Base-by-base conservation (phyloP, 2,113 vertebrate species). In the Lanius collurio region DNA sequence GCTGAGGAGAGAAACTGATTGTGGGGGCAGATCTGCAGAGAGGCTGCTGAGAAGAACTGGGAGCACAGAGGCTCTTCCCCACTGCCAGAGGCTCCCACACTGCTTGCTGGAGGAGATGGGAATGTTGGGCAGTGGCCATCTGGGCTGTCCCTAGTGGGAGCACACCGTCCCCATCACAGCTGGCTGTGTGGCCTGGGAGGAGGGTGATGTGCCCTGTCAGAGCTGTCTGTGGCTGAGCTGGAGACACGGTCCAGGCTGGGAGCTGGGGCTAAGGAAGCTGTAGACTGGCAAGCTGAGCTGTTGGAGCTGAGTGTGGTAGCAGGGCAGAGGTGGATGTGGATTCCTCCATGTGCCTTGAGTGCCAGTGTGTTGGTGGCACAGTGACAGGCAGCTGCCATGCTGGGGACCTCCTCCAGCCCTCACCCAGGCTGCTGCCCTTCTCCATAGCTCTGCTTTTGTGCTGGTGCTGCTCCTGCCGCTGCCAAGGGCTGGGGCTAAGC, bases 91-190 rank as follows among this genome's bases (percentile, higher is more conserved):
- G 44, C 49, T 93, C 44, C 64, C 24, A 12, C 1, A 2, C 23
- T 0, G 0, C 11, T 53, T 52, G 53, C 41, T 2, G 0, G 21
- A 53, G 53, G 2, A 1, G 47, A 19, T 15, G 57, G 20, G 47
- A 60, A 4, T 18, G 28, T 28, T 17, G 2, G 47, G 33, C 53
- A 49, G 46, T 3, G 11, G 18, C 30, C 0, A 0, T 30, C 16
- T 27, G 52, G 33, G 52, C 47, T 77, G 46, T 76, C 53, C 44
- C 62, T 52, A 53, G 10, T 10, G n/a, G 42, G 31, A 81, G 19
- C 15, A 9, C 0, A 0, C 39, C 62, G 31, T 22, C 28, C 52
- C 23, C 47, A 8, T 52, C 0, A 0, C 3, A 1, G 26, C 53
- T 42, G 67, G 75, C n/a, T 10, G 1, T 3, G 0, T 18, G n/a